Evolutionary conservation across 23 tunicate genomes (phyloP).

Genomic region (Halocynthia aurantium): DNA sequence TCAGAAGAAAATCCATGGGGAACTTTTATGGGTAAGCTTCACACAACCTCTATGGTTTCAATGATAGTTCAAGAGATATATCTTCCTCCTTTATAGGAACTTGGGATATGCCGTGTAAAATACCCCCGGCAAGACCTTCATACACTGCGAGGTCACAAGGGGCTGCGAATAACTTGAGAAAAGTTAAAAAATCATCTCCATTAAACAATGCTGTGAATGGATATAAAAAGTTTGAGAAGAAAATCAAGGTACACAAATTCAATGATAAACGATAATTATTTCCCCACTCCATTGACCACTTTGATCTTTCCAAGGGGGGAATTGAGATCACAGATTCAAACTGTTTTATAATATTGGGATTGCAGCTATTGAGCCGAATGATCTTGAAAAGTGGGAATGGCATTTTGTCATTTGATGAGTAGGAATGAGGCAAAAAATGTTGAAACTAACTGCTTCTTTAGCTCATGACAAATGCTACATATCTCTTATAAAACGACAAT

Average conservation of each 20-base stretch:
- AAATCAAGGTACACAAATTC: slow-evolving; percentile 4
- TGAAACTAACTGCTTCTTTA: too few species aligned
- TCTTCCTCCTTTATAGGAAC: slow-evolving; percentile 35
- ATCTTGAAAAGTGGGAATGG: too few species aligned
- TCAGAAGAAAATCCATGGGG: slow-evolving; percentile 92
- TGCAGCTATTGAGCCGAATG: too few species aligned
- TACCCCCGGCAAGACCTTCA: slow-evolving; percentile 78
- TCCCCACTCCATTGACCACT: neutral
- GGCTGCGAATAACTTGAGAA: slow-evolving; percentile 39
- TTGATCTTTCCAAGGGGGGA: neutral
- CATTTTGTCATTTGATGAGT: too few species aligned
- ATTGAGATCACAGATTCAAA: neutral
- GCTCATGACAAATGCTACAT: too few species aligned
- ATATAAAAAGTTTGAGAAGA: slow-evolving; percentile 39
- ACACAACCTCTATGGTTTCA: too few species aligned
- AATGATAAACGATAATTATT: neutral
- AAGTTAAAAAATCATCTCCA: slow-evolving; percentile 38
- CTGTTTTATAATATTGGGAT: neutral
- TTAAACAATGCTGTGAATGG: slow-evolving; percentile 77
- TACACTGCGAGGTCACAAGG: slow-evolving; percentile 67
- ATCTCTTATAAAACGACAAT: too few species aligned
- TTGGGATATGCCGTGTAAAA: slow-evolving; percentile 88
- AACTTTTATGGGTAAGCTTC: slow-evolving; percentile 73
- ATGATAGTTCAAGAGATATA: too few species aligned
- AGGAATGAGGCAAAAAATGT: too few species aligned